Evolutionary conservation across 2,888 invertebrate species (phyloP).

Genomic region (Ectobius pallidus): DNA sequence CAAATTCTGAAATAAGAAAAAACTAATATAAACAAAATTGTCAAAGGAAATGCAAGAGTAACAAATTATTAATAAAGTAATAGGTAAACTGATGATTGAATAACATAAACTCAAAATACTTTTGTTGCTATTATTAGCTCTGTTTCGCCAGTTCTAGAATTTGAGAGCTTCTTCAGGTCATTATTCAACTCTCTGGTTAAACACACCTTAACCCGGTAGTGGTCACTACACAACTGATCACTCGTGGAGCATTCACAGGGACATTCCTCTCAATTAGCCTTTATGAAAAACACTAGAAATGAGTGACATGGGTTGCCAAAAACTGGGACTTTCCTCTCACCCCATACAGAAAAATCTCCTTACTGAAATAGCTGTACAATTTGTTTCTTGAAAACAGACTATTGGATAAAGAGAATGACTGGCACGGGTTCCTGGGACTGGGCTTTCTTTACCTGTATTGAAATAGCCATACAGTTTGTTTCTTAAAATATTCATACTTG

Average conservation of each 20-base stretch:
- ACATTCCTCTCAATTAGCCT: background rate
- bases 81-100: background rate
- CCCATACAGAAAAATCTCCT: background rate
- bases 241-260: background rate
- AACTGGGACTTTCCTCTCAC: too few species aligned
- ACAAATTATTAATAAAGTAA: background rate
- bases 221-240: background rate
- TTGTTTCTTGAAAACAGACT: too few species aligned
- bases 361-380: background rate
- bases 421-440: too few species aligned
- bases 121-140: background rate
- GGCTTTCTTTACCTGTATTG: too few species aligned
- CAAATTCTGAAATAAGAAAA: background rate
- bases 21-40: background rate
- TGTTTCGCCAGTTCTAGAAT: background rate
- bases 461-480: too few species aligned
- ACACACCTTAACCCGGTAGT: background rate
- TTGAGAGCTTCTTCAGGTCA: background rate
- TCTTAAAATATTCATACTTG: background rate
- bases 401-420: too few species aligned
- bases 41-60: background rate
- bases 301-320: too few species aligned
- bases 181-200: background rate
- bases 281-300: background rate
- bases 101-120: background rate